Conservation (phyloP, 1,140 invertebrate species). For the Theocolax elegans region DNA sequence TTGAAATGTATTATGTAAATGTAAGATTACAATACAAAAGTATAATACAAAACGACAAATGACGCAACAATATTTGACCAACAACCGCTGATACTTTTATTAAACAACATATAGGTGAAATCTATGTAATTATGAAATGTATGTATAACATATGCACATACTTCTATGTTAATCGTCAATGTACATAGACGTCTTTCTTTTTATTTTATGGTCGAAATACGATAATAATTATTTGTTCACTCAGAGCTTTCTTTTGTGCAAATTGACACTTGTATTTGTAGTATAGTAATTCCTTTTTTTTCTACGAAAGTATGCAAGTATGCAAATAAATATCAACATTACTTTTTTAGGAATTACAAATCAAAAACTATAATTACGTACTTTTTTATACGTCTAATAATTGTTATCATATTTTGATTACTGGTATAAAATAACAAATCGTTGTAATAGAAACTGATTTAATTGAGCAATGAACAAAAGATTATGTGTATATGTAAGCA, state of each 20-base stretch:
- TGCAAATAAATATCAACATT: constrained; percentile 10
- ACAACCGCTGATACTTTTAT: neutral
- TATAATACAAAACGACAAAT: constrained; percentile 22
- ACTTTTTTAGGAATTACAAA: neutral
- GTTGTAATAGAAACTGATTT: constrained; percentile 16
- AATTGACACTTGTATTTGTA: too few species aligned
- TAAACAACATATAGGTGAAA: constrained; percentile 6
- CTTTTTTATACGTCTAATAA: constrained; percentile 4
- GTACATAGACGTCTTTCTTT: constrained; percentile 34
- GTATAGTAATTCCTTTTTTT: neutral
- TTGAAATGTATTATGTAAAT: neutral
- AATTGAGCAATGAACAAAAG: constrained; percentile 33
- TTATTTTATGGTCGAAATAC: constrained; percentile 23
- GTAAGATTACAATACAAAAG: neutral
- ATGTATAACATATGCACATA: constrained; percentile 22
- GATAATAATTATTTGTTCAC: constrained; percentile 27
- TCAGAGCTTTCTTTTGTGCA: neutral
- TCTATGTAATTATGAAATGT: constrained; percentile 20
- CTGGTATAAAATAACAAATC: constrained; percentile 31
- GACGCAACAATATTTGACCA: neutral
- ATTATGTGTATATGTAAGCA: constrained; percentile 30
- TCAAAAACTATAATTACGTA: constrained; percentile 23
- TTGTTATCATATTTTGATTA: constrained; percentile 34
- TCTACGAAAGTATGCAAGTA: neutral
- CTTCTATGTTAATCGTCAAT: constrained; percentile 24